Conservation (phyloP, 2,888 invertebrate species). For the Thymelicus acteon region DNA sequence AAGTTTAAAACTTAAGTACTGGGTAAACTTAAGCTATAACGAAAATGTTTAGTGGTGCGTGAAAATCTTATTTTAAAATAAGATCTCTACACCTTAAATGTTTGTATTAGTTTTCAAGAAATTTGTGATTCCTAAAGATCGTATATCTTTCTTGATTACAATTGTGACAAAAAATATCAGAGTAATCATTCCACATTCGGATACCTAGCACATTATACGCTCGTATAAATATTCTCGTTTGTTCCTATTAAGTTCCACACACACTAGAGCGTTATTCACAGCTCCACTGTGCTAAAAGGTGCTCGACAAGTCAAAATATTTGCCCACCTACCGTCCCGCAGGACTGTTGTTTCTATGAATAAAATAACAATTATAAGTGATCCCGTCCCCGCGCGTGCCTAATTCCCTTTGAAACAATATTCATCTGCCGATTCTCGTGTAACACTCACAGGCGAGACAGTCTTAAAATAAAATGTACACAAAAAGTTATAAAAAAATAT, state of each 20-base stretch:
- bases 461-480: background rate
- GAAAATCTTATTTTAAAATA: too few relatives aligned
- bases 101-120: too few relatives aligned
- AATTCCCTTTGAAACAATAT: slow-evolving; percentile 84
- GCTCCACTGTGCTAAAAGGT: slow-evolving; percentile 70
- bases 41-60: too few relatives aligned
- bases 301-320: slow-evolving; percentile 77
- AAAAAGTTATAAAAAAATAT: background rate
- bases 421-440: slow-evolving; percentile 76
- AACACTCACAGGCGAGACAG: slow-evolving; percentile 52
- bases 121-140: too few relatives aligned
- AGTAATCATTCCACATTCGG: background rate
- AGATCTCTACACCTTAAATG: too few relatives aligned
- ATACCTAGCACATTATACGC: background rate
- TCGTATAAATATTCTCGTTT: too few relatives aligned
- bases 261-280: slow-evolving; percentile 46
- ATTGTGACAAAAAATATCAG: too few relatives aligned
- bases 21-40: too few relatives aligned
- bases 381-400: slow-evolving; percentile 78
- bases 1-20: too few relatives aligned
- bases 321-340: slow-evolving; percentile 73
- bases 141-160: too few relatives aligned
- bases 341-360: slow-evolving; percentile 84
- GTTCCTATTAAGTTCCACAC: slow-evolving; percentile 25
- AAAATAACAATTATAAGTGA: slow-evolving; percentile 86